Percentiles rank a stretch among this genome's conserved stretches.
These are phyloP conservation scores for Balaeniceps rex DNA, from an alignment of 2,113 vertebrate species.

Conservation along the genomic window DNA sequence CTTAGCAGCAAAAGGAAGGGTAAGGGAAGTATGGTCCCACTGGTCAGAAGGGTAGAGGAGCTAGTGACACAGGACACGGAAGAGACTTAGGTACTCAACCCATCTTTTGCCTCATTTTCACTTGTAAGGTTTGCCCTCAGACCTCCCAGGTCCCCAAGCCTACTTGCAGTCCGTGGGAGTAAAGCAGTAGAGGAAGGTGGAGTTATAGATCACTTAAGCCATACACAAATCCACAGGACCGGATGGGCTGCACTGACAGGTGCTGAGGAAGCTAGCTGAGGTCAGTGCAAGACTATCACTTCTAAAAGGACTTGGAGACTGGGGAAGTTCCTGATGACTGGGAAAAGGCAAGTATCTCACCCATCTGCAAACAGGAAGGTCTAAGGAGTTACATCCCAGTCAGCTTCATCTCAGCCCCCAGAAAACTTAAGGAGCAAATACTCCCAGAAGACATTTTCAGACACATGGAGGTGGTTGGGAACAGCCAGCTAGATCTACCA, in stretches of 20 bases:
- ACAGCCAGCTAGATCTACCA: not conserved
- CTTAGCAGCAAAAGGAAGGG: not conserved
- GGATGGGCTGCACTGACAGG: not conserved
- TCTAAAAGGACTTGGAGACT: not conserved
- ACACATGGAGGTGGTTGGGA: not conserved
- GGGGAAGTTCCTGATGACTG: not conserved
- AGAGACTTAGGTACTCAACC: not conserved
- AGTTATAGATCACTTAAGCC: not conserved
- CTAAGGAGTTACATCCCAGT: not conserved
- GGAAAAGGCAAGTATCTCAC: not conserved
- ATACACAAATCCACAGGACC: not conserved
- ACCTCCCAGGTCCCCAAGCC: not conserved
- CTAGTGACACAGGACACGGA: not conserved
- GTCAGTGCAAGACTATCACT: not conserved
- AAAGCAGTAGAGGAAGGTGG: not conserved
- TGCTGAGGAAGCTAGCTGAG: not conserved
- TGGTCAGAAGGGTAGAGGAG: not conserved
- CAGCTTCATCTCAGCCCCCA: not conserved
- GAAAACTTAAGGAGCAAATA: not conserved
- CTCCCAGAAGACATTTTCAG: not conserved
- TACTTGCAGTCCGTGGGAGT: not conserved
- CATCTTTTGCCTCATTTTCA: not conserved
- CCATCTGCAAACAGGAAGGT: not conserved
- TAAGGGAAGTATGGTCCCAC: not conserved
- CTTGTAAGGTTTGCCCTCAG: not conserved